phyloP scores from a whole-genome alignment of 2,113 vertebrate genomes.

The Rhynchomys soricoides region DNA sequence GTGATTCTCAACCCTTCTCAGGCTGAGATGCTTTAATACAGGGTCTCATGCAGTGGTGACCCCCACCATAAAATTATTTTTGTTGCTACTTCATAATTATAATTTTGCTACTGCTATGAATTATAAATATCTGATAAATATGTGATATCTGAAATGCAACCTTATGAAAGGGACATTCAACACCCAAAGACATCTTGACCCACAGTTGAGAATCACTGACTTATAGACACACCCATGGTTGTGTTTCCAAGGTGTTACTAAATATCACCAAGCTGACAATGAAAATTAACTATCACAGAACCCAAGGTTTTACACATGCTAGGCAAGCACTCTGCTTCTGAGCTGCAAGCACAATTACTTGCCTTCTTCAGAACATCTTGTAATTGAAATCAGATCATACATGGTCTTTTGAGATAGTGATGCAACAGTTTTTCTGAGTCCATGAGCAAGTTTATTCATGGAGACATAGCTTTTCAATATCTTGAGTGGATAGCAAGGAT shows the following conservation, averaged over 20 bases:
- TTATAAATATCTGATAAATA: not conserved
- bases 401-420: not conserved
- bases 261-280: not conserved
- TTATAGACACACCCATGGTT: not conserved
- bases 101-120: not conserved
- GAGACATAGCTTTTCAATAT: not conserved
- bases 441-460: not conserved
- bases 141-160: not conserved
- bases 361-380: not conserved
- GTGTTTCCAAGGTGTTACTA: not conserved
- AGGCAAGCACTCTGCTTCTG: too few relatives aligned
- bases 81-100: not conserved
- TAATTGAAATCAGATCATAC: accelerated
- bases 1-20: not conserved
- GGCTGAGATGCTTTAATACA: not conserved
- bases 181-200: not conserved
- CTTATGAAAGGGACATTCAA: not conserved
- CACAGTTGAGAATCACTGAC: not conserved
- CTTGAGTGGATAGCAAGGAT: not conserved
- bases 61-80: not conserved
- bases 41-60: not conserved
- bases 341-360: not conserved
- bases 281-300: not conserved
- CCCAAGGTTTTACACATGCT: not conserved
- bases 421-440: not conserved